A percentile compares a stretch with the other conserved stretches of the same genome.
phyloP scores from a whole-genome alignment of 2,113 vertebrate genomes.

The Apteryx mantelli region DNA sequence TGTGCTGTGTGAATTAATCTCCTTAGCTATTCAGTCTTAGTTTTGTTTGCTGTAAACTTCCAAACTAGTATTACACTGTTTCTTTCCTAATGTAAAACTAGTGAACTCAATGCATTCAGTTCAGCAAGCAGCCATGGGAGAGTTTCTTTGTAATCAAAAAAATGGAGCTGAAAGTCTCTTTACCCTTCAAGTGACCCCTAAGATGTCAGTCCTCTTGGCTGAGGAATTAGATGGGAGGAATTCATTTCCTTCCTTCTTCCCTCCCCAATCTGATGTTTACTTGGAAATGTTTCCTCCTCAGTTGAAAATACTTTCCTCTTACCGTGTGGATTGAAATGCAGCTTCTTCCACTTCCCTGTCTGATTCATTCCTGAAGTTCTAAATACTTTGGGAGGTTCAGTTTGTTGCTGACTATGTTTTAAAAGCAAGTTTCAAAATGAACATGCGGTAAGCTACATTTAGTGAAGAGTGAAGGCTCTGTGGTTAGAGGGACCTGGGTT shows the following conservation, averaged over 20 bases:
- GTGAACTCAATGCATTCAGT: neutral
- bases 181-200: neutral
- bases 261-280: neutral
- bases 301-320: neutral
- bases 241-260: neutral
- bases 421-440: neutral
- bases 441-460: neutral
- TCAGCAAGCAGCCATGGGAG: neutral
- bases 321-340: neutral
- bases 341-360: neutral
- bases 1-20: neutral
- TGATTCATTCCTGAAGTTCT: neutral
- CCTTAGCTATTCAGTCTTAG: neutral
- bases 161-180: neutral
- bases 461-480: neutral
- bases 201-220: neutral
- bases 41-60: neutral
- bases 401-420: neutral
- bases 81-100: neutral
- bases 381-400: neutral
- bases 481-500: neutral
- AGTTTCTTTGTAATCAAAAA: too few species aligned
- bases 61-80: neutral
- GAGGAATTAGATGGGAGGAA: neutral
- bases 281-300: neutral